Evolutionary conservation across 2,797 vertebrate species (phyloP).

Genomic region (Cryptoblepharus egeriae): DNA sequence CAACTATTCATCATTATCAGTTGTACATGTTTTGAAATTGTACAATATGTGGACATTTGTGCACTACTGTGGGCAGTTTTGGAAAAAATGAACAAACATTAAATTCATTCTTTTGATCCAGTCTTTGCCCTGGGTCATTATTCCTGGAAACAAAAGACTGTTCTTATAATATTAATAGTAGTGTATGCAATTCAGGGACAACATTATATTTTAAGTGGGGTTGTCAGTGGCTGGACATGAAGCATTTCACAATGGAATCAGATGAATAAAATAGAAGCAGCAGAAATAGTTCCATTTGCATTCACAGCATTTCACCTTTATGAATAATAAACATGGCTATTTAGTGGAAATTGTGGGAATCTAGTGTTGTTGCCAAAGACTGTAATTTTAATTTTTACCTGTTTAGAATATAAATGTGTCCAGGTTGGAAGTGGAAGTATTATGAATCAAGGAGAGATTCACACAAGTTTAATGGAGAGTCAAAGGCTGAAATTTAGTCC

Average conservation of each 20-base stretch:
- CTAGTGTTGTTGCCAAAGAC: background rate
- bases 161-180: slow-evolving; percentile 1
- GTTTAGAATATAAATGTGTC: background rate
- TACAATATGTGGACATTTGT: background rate
- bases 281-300: background rate
- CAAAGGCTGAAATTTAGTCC: background rate
- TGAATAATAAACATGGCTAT: background rate
- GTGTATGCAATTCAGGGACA: slow-evolving; percentile 11
- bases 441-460: background rate
- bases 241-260: slow-evolving; percentile 18
- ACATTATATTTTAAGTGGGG: slow-evolving; percentile 16
- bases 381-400: background rate
- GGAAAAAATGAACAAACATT: slow-evolving; percentile 5
- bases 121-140: slow-evolving; percentile 20
- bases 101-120: slow-evolving; percentile 9
- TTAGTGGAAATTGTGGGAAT: background rate
- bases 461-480: no score
- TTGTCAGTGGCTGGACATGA: slow-evolving; percentile 1
- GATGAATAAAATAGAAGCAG: slow-evolving; percentile 29
- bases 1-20: slow-evolving; percentile 6
- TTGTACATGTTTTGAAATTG: slow-evolving; percentile 23
- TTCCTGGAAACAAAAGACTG: background rate
- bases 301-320: background rate
- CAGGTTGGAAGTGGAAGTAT: background rate
- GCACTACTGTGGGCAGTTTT: background rate